Evolutionary conservation across 2,888 invertebrate genomes (phyloP).

Genomic region (Diarsia mendica): DNA sequence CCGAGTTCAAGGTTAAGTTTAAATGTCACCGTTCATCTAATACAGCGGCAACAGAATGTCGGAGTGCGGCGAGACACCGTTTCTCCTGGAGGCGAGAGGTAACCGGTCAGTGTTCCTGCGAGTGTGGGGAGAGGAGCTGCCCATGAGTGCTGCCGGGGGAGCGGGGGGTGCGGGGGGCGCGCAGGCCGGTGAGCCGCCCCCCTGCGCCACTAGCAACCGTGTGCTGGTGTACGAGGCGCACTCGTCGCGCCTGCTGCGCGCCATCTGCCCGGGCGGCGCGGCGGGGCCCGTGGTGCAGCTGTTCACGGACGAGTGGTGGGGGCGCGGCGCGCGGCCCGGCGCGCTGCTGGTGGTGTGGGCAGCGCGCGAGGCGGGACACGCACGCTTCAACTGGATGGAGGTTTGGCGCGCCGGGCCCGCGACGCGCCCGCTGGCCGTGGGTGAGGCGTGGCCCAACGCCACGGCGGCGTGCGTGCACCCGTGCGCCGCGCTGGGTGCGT

Average conservation of each 20-base stretch:
- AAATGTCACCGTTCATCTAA: neutral
- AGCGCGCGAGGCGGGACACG: slow-evolving; percentile 95
- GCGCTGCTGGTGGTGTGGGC: slow-evolving; percentile 96
- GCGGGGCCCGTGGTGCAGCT: slow-evolving; percentile 92
- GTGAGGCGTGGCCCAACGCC: slow-evolving; percentile 85
- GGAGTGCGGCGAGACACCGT: slow-evolving; percentile 94
- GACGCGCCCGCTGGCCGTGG: slow-evolving; percentile 72
- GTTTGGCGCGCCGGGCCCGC: slow-evolving; percentile 73
- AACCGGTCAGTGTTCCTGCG: slow-evolving; percentile 95
- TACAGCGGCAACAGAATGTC: slow-evolving; percentile 70
- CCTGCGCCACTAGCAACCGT: slow-evolving; percentile 94
- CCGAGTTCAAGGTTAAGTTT: neutral
- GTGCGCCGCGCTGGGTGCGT: slow-evolving; percentile 94
- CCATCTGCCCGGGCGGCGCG: slow-evolving; percentile 92
- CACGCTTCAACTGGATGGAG: slow-evolving; percentile 94
- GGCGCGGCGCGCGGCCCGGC: slow-evolving; percentile 87
- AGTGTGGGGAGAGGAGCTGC: slow-evolving; percentile 95
- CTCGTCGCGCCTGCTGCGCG: slow-evolving; percentile 91
- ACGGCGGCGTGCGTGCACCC: slow-evolving; percentile 77
- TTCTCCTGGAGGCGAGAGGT: slow-evolving; percentile 94
- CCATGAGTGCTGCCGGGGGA: slow-evolving; percentile 88
- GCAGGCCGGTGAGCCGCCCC: slow-evolving; percentile 89
- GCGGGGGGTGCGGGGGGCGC: slow-evolving; percentile 72
- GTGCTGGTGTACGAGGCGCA: slow-evolving; percentile 95
- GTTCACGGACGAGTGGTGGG: slow-evolving; percentile 95